Evolutionary conservation across 2,113 vertebrate genomes (phyloP).

Genomic region (Psilopogon haemacephalus): DNA sequence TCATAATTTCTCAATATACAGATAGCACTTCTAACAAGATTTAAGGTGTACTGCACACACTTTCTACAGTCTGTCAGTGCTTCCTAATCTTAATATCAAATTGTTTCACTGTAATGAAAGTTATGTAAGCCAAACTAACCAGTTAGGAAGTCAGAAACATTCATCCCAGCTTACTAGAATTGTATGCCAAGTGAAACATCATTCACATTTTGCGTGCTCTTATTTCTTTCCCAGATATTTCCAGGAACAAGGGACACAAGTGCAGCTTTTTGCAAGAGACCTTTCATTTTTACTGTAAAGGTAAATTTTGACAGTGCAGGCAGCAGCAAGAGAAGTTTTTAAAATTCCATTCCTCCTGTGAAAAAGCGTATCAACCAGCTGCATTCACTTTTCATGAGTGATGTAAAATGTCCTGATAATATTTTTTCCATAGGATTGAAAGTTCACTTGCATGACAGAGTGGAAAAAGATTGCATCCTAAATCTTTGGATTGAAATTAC

Average conservation of each 20-base stretch:
- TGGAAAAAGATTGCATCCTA: neutral
- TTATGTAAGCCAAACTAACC: neutral
- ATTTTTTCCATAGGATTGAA: neutral
- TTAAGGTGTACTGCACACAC: neutral
- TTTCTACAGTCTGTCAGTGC: neutral
- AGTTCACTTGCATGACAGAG: neutral
- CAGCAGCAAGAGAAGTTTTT: neutral
- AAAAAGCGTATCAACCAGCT: neutral
- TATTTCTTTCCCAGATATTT: neutral
- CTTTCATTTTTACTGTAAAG: neutral
- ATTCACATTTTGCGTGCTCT: neutral
- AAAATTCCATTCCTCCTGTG: neutral
- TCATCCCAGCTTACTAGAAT: neutral
- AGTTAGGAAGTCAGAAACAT: neutral
- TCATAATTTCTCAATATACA: neutral
- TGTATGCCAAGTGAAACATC: neutral
- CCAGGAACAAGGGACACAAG: neutral
- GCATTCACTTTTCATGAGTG: neutral
- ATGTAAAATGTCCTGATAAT: neutral
- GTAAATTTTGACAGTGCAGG: neutral
- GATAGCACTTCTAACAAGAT: neutral
- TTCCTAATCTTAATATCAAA: neutral
- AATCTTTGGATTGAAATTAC: neutral
- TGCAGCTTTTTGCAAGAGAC: neutral
- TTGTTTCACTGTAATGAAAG: neutral